These are phyloP conservation scores for Eupeodes luniger DNA, from an alignment of 2,888 invertebrate genomes.

Conservation along the genomic window DNA sequence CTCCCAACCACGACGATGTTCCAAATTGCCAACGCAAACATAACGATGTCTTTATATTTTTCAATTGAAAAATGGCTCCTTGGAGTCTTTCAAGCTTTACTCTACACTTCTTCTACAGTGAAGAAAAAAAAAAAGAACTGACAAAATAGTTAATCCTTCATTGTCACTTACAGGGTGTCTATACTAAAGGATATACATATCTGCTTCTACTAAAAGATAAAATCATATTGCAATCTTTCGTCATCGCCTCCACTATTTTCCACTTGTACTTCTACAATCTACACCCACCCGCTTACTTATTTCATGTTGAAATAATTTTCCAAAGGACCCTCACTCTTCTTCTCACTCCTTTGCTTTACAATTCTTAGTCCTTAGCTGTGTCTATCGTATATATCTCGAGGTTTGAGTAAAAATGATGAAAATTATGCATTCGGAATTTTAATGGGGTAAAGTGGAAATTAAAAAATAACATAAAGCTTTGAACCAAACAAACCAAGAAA, in stretches of 20 bases:
- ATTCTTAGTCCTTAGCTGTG: neutral
- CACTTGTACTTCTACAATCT: neutral
- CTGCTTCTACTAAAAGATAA: conserved; percentile 1
- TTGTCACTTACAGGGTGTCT: conserved; percentile 54
- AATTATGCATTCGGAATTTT: conserved; percentile 73
- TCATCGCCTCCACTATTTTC: neutral
- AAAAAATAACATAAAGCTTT: conserved; percentile 70
- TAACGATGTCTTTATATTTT: conserved; percentile 28
- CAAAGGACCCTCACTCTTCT: conserved; percentile 3
- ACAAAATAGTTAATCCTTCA: conserved; percentile 49
- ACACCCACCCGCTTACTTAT: conserved; percentile 5
- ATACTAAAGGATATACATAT: neutral
- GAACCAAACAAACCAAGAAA: conserved; percentile 30
- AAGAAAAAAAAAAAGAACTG: neutral
- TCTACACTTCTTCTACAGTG: neutral
- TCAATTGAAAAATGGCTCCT: conserved; percentile 35
- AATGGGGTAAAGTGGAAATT: conserved; percentile 75
- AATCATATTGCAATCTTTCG: conserved; percentile 19
- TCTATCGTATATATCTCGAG: neutral
- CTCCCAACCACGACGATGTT: neutral
- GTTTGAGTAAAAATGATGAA: conserved; percentile 27
- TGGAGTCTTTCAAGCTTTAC: neutral
- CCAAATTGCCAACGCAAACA: conserved; percentile 55
- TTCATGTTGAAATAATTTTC: conserved; percentile 51
- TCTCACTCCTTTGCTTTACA: neutral